phyloP scores from a whole-genome alignment of 2,113 vertebrate species.

The Ptychochromis oligacanthus region DNA sequence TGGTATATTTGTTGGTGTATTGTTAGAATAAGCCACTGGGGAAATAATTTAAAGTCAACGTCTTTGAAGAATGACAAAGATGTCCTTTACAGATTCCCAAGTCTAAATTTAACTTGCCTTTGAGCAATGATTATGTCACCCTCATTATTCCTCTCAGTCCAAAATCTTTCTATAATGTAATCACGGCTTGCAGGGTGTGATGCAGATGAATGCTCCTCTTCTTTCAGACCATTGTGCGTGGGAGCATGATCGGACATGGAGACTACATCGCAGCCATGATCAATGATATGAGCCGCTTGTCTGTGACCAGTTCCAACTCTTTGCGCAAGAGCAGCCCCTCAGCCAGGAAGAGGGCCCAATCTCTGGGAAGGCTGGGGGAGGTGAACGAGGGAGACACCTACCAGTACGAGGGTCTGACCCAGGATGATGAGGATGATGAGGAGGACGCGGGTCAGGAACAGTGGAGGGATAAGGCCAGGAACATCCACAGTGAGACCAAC shows the following conservation, averaged over 20 bases:
- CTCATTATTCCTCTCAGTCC: conserved; percentile 53
- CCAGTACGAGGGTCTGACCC: conserved; percentile 87
- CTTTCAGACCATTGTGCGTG: conserved; percentile 92
- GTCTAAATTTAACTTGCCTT: conserved; percentile 71
- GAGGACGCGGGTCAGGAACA: conserved; percentile 79
- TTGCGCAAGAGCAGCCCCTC: conserved; percentile 90
- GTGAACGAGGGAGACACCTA: conserved; percentile 88
- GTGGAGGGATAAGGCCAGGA: conserved; percentile 85
- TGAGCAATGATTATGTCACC: conserved; percentile 58
- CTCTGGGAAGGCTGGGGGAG: conserved; percentile 90
- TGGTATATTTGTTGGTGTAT: conserved; percentile 41
- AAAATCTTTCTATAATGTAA: conserved; percentile 43
- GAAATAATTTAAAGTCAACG: conserved; percentile 38
- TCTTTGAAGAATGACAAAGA: conserved; percentile 61
- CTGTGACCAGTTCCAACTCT: conserved; percentile 96
- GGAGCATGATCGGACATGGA: conserved; percentile 89
- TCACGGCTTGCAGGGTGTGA: conserved; percentile 32
- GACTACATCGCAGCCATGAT: conserved; percentile 94
- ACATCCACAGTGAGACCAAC: conserved; percentile 85
- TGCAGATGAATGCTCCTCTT: conserved; percentile 50
- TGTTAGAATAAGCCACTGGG: conserved; percentile 34
- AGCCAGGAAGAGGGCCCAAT: conserved; percentile 90
- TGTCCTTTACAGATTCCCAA: conserved; percentile 59
- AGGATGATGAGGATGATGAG: conserved; percentile 73
- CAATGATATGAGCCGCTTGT: conserved; percentile 94